A percentile compares a stretch with the other conserved stretches of the same genome.
These are phyloP conservation scores for Eledona agricola DNA, from an alignment of 2,888 invertebrate genomes.

Conservation along the genomic window DNA sequence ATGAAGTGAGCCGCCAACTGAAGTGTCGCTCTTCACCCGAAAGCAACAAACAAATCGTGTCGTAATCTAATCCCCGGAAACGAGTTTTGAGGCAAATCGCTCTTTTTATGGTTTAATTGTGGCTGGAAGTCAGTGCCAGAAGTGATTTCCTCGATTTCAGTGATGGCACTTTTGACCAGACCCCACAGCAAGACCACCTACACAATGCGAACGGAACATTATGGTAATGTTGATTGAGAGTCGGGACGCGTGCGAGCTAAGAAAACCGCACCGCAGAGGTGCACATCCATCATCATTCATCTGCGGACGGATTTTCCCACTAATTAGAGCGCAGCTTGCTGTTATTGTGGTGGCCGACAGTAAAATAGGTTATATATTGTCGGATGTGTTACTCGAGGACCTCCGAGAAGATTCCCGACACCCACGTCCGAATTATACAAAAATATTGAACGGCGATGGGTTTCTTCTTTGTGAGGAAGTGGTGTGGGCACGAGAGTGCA, in stretches of 20 bases:
- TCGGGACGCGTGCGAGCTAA: slow-evolving; percentile 40
- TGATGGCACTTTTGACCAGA: slow-evolving; percentile 42
- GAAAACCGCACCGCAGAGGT: slow-evolving; percentile 25
- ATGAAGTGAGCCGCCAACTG: slow-evolving; percentile 3
- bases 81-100: slow-evolving; percentile 12
- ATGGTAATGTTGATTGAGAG: slow-evolving; percentile 44
- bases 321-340: no score
- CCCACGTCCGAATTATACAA: slow-evolving; percentile 44
- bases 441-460: slow-evolving; percentile 33
- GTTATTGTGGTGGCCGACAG: slow-evolving; percentile 50
- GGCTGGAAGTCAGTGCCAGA: slow-evolving; percentile 15
- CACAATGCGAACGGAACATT: slow-evolving; percentile 42
- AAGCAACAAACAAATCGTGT: slow-evolving; percentile 6
- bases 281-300: slow-evolving; percentile 31
- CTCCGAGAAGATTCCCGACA: slow-evolving; percentile 46
- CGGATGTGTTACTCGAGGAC: slow-evolving; percentile 47
- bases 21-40: slow-evolving; percentile 1
- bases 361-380: slow-evolving; percentile 54
- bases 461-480: slow-evolving; percentile 20
- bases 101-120: slow-evolving; percentile 11
- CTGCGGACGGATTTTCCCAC: no score
- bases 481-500: slow-evolving; percentile 20
- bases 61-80: slow-evolving; percentile 16
- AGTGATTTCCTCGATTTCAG: slow-evolving; percentile 41
- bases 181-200: slow-evolving; percentile 46